Evolutionary conservation across 2,888 invertebrate species (phyloP).

Genomic region (Encarsia formosa): DNA sequence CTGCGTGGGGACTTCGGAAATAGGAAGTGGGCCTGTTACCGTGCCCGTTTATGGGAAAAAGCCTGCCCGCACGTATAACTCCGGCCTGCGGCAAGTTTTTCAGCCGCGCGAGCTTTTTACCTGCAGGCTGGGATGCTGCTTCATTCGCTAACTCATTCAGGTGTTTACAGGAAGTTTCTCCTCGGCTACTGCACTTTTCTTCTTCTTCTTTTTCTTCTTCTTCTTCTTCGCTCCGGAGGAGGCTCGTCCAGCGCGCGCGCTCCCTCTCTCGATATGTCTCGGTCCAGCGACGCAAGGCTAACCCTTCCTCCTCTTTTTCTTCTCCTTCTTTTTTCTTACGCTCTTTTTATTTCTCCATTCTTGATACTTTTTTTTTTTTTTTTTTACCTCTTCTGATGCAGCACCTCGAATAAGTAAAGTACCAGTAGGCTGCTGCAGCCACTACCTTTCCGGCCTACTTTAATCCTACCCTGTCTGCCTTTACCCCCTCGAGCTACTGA

Average conservation of each 20-base stretch:
- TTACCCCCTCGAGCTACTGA: too few species aligned
- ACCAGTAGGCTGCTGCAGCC: not conserved
- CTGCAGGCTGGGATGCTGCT: constrained; percentile 26
- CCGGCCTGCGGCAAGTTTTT: constrained; percentile 34
- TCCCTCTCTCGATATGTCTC: not conserved
- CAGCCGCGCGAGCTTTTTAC: constrained; percentile 30
- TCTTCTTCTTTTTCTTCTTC: constrained; percentile 21
- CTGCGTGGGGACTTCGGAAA: constrained; percentile 8
- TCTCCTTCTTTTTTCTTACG: not conserved
- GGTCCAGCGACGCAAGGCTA: too few species aligned
- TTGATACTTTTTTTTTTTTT: not conserved
- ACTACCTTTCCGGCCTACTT: constrained; percentile 18
- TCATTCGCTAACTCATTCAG: constrained; percentile 41
- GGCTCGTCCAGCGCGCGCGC: not conserved
- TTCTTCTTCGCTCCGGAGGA: constrained; percentile 21
- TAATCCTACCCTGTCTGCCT: constrained; percentile 1
- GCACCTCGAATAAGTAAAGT: not conserved
- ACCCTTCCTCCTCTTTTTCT: not conserved
- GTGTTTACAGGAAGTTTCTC: constrained; percentile 41
- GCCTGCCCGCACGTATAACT: too few species aligned
- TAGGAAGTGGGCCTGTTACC: constrained; percentile 15
- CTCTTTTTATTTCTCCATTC: not conserved
- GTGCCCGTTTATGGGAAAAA: constrained; percentile 30
- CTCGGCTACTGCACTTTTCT: constrained; percentile 27
- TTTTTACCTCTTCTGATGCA: not conserved